These are phyloP conservation scores for Brotula barbata DNA, from an alignment of 2,797 vertebrate species.

Conservation along the genomic window DNA sequence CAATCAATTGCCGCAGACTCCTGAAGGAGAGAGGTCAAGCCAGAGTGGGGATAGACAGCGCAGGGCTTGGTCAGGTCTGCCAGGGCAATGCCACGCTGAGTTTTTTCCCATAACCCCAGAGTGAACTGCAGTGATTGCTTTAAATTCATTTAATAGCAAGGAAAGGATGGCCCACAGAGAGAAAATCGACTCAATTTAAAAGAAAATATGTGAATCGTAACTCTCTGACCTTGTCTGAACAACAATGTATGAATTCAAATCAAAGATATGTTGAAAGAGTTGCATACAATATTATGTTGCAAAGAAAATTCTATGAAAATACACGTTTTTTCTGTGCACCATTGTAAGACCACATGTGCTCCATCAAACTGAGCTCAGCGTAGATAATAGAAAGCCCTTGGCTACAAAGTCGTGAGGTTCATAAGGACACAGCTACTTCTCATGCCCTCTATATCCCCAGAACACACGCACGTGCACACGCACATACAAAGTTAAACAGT, in stretches of 20 bases:
- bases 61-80: not conserved
- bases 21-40: not conserved
- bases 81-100: constrained; percentile 16
- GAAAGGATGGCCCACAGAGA: constrained; percentile 1
- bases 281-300: no score
- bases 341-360: constrained; percentile 5
- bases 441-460: constrained; percentile 13
- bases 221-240: constrained; percentile 4
- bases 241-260: constrained; percentile 1
- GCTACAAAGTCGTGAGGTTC: constrained; percentile 17
- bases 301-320: constrained; percentile 22
- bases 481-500: not conserved
- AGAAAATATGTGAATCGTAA: constrained; percentile 20
- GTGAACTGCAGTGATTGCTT: constrained; percentile 39
- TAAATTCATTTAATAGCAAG: constrained; percentile 28
- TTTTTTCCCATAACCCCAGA: constrained; percentile 53
- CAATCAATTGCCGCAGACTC: constrained; percentile 20
- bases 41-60: constrained; percentile 4
- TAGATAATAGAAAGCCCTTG: constrained; percentile 19
- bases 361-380: constrained; percentile 7
- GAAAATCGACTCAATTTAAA: constrained; percentile 22
- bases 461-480: not conserved
- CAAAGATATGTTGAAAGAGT: not conserved
- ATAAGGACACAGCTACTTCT: constrained; percentile 35
- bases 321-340: constrained; percentile 8